Percentiles rank a stretch among this genome's conserved stretches.
These are phyloP conservation scores for Amiota communis DNA, from an alignment of 2,888 invertebrate species.

Conservation along the genomic window DNA sequence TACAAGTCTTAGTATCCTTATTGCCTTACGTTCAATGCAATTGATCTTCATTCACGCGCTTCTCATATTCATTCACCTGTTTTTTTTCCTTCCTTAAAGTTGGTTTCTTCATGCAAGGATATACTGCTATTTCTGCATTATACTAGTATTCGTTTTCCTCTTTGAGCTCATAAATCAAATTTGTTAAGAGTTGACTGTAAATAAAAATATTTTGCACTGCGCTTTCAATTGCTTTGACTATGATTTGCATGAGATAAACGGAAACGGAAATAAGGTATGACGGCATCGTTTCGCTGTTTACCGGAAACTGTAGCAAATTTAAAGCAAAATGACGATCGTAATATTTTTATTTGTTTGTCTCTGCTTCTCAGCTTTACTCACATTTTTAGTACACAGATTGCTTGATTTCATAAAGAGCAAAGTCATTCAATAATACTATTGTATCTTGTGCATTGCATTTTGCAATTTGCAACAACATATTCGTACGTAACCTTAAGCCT, in stretches of 20 bases:
- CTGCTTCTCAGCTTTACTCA: background rate
- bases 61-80: too few relatives aligned
- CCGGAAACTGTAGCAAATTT: background rate
- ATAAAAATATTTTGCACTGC: background rate
- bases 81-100: background rate
- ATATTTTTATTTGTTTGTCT: background rate
- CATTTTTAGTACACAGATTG: background rate
- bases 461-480: background rate
- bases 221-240: conserved; percentile 11
- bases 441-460: conserved; percentile 1
- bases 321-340: background rate
- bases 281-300: background rate
- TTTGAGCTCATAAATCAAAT: conserved; percentile 1
- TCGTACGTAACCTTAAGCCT: background rate
- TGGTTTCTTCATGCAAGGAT: too few relatives aligned
- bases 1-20: background rate
- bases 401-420: background rate
- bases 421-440: background rate
- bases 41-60: conserved; percentile 10
- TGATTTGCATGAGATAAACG: background rate
- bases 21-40: conserved; percentile 2
- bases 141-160: background rate
- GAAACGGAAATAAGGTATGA: background rate
- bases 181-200: conserved; percentile 15
- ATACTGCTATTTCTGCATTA: background rate